phyloP scores from a whole-genome alignment of 2,113 vertebrate species.

The Hyla sarda region DNA sequence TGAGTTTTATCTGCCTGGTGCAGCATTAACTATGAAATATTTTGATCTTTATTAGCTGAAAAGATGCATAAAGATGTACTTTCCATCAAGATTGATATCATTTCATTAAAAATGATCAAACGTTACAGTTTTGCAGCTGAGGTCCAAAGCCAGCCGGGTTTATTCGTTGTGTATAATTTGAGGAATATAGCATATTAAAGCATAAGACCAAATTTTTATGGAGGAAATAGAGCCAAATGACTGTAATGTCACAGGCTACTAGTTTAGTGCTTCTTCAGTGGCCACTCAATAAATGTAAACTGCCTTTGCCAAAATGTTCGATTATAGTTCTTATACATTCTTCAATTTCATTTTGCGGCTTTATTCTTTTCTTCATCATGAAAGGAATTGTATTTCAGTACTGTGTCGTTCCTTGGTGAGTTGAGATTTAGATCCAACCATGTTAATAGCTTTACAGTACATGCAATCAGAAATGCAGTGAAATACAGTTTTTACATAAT shows the following conservation, averaged over 20 bases:
- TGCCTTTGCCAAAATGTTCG: constrained; percentile 50
- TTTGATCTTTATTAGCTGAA: constrained; percentile 42
- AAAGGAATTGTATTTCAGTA: constrained; percentile 65
- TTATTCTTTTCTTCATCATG: constrained; percentile 64
- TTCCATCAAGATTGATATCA: constrained; percentile 44
- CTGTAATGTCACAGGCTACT: constrained; percentile 47
- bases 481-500: not conserved
- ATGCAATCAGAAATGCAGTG: not conserved
- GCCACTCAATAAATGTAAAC: constrained; percentile 59
- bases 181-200: constrained; percentile 26
- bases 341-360: constrained; percentile 58
- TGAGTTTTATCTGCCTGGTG: constrained; percentile 42
- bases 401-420: not conserved
- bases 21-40: constrained; percentile 47
- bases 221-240: constrained; percentile 49
- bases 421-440: not conserved
- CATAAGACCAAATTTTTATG: constrained; percentile 36
- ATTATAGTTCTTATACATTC: constrained; percentile 60
- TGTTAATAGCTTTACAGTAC: not conserved
- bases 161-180: constrained; percentile 38
- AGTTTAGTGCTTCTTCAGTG: constrained; percentile 62
- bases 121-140: constrained; percentile 32
- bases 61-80: constrained; percentile 44
- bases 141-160: constrained; percentile 23
- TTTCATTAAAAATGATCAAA: constrained; percentile 51